Base-by-base conservation (phyloP, 2,113 vertebrate genomes). In the Boulengeromyrus knoepffleri region DNA sequence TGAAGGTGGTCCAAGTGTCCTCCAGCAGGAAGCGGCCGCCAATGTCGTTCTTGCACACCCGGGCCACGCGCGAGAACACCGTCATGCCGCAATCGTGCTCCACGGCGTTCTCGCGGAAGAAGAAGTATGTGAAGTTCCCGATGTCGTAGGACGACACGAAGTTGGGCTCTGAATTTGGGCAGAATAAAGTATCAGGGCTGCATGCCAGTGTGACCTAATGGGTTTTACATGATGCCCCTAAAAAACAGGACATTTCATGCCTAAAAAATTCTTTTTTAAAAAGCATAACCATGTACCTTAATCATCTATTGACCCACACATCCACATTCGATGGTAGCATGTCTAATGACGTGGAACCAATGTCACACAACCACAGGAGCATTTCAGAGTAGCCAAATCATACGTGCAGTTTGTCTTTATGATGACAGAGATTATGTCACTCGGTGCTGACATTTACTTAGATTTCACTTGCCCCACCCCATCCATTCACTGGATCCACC, bases 1-100 rank as follows among this genome's bases (percentile, higher is more conserved):
- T 99, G 94, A 99, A 99, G 0, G 99, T 99, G 90, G 99, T 99
- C 99, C 99, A 99, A 0, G 99, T 99, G 91, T 99, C 99, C 91
- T 99, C 99, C 90, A 99, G 94, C 49, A 99, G 96, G 77, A 99
- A 99, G 1, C 98, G 97, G 0, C 98, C 98, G 0, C 98, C 98
- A 0, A 99, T 97, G 93, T 99, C 98, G 0, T 99, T 99, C 93
- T 99, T 99, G 92, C 98, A 99, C 15, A 99, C 97, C 0, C 98
- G 96, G 0, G 98, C 98, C 0, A 97, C 97, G 1, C 98, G 96
- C 58, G 98, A 99, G 94, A 99, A 99, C 86, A 99, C 97, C 0
- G 97, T 98, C 89, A 98, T 97, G 39, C 98, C 98, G 49, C 98
- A 99, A 91, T 99, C 98, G 0, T 99, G 98, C 92, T 99, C 98